Evolutionary conservation across 2,797 vertebrate genomes (phyloP).

Genomic region (Channallabes apus): DNA sequence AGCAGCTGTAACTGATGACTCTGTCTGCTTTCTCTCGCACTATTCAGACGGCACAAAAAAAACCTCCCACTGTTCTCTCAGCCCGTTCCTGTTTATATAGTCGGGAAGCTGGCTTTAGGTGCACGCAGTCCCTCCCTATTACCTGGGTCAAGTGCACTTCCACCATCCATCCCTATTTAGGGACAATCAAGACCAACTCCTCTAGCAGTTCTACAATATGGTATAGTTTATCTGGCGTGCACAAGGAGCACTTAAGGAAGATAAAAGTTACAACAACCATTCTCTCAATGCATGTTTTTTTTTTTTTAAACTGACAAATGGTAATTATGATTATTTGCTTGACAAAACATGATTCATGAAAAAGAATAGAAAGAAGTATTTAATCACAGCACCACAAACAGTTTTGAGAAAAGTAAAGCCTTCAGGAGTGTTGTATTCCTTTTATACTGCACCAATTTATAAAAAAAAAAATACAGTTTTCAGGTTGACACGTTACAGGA

Average conservation of each 20-base stretch:
- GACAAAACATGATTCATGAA: neutral
- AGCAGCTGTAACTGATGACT: neutral
- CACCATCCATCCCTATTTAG: neutral
- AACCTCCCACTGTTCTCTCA: conserved; percentile 3
- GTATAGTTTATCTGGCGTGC: neutral
- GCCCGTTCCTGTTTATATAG: conserved; percentile 75
- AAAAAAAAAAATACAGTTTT: neutral
- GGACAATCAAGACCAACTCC: neutral
- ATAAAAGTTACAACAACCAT: neutral
- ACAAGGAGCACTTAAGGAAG: neutral
- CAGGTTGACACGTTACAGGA: neutral
- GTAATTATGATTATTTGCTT: neutral
- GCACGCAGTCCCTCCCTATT: conserved; percentile 48
- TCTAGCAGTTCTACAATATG: neutral
- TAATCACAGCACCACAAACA: neutral
- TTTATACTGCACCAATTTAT: neutral
- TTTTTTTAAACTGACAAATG: neutral
- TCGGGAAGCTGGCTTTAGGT: conserved; percentile 57
- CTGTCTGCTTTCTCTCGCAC: conserved; percentile 7
- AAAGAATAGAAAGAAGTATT: neutral
- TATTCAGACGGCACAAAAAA: neutral
- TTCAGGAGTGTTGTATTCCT: neutral
- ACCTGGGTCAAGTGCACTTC: conserved; percentile 42
- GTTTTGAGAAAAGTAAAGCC: neutral
- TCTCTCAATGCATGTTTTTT: neutral